Evolutionary conservation across 37 sponge, comb jelly and placozoan species (phyloP).

Genomic region (Geodia barretti): DNA sequence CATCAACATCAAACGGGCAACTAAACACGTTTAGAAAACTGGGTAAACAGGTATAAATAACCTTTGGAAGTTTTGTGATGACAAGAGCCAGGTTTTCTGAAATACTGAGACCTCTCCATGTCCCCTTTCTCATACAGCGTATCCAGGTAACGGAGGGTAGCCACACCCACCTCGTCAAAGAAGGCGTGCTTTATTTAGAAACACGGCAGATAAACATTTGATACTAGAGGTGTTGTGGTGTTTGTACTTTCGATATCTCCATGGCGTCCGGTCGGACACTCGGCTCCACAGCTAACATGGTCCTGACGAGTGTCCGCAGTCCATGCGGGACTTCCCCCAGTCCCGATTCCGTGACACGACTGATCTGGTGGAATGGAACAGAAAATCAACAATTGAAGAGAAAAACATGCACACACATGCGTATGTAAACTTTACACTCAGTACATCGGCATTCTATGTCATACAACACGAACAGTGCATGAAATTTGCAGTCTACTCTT

Average conservation of each 20-base stretch:
- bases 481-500: too few species aligned
- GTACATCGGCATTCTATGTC: too few species aligned
- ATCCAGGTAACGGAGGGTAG: slow-evolving; percentile 74
- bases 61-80: slow-evolving; percentile 71
- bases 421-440: neutral
- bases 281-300: slow-evolving; percentile 65
- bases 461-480: too few species aligned
- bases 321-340: slow-evolving; percentile 54
- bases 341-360: slow-evolving; percentile 60
- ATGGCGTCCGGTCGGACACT: slow-evolving; percentile 71
- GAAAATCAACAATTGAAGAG: neutral
- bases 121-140: slow-evolving; percentile 68
- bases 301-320: slow-evolving; percentile 45
- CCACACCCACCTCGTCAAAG: slow-evolving; percentile 65
- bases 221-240: too few species aligned
- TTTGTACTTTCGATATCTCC: slow-evolving; percentile 61
- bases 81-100: slow-evolving; percentile 71
- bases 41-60: neutral
- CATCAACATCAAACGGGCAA: neutral
- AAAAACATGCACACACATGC: neutral
- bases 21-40: slow-evolving; percentile 5
- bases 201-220: too few species aligned
- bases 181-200: slow-evolving; percentile 41
- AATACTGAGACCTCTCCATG: slow-evolving; percentile 87
- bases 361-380: slow-evolving; percentile 43